Conservation (phyloP, 2,888 invertebrate species). For the Sinhomidia bicolor region DNA sequence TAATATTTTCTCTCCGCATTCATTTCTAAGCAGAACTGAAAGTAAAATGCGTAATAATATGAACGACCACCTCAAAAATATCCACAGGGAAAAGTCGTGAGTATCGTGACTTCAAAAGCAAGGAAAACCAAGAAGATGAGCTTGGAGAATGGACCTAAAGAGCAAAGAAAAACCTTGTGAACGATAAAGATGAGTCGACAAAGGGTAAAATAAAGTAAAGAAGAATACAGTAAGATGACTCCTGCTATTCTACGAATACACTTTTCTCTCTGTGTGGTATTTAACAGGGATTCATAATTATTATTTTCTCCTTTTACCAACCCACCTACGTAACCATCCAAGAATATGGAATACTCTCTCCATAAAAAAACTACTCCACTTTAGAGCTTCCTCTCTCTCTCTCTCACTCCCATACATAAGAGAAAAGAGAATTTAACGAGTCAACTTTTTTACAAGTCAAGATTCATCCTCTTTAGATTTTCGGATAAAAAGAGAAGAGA, state of each 20-base stretch:
- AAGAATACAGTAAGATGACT: background rate
- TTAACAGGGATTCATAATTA: conserved; percentile 66
- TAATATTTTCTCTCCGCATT: conserved; percentile 64
- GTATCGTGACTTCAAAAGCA: background rate
- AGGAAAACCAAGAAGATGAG: conserved; percentile 20
- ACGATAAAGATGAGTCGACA: conserved; percentile 45
- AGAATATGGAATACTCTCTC: background rate
- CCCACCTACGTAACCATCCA: conserved; percentile 2
- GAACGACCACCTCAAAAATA: conserved; percentile 60
- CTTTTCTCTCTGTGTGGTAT: background rate
- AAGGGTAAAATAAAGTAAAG: background rate
- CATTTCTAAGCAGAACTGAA: conserved; percentile 50
- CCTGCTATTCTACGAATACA: background rate
- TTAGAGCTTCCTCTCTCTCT: conserved; percentile 43
- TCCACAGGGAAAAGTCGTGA: conserved; percentile 53
- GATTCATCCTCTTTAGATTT: conserved; percentile 69
- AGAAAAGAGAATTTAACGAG: conserved; percentile 19
- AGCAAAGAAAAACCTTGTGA: no score
- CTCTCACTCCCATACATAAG: background rate
- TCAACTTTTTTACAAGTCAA: conserved; percentile 64
- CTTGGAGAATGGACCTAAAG: no score
- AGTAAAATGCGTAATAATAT: conserved; percentile 58
- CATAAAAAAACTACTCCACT: conserved; percentile 61
- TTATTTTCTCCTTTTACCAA: conserved; percentile 62
- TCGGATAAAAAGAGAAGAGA: conserved; percentile 55